Percentiles rank a stretch among this genome's conserved stretches.
Evolutionary conservation across 2,888 invertebrate genomes (phyloP).

Genomic region (Alloplasta piceator): DNA sequence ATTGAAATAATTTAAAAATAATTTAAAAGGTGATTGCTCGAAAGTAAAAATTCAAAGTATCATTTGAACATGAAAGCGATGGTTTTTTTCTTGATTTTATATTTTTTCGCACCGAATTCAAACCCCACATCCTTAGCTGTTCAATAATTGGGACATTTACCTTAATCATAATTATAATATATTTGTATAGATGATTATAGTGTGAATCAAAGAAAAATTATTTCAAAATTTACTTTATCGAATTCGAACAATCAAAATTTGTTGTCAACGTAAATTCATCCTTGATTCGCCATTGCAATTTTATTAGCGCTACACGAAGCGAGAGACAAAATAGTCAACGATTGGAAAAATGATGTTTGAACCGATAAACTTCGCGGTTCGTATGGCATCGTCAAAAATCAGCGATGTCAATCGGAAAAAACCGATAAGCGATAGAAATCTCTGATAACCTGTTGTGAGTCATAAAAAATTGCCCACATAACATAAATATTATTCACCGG

Average conservation of each 20-base stretch:
- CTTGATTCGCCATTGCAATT: background rate
- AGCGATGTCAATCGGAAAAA: constrained; percentile 4
- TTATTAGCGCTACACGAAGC: background rate
- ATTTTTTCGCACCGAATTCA: no score
- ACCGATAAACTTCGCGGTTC: background rate
- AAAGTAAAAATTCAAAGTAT: no score
- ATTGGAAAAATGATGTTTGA: constrained; percentile 6
- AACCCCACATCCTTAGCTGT: no score
- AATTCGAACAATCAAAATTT: background rate
- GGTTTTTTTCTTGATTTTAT: no score
- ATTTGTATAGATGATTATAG: no score
- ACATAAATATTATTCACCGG: no score
- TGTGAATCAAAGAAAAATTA: no score
- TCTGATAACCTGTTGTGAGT: constrained; percentile 11
- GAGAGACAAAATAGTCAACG: background rate
- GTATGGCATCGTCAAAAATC: constrained; percentile 3
- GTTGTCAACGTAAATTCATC: background rate
- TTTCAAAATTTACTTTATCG: background rate
- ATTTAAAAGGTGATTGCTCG: no score
- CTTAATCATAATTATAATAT: no score
- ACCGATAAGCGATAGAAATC: constrained; percentile 13
- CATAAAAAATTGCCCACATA: background rate
- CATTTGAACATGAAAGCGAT: no score
- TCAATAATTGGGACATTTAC: no score
- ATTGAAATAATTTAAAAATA: no score